phyloP scores from a whole-genome alignment of 2,113 vertebrate genomes.

The Lycaon pictus region DNA sequence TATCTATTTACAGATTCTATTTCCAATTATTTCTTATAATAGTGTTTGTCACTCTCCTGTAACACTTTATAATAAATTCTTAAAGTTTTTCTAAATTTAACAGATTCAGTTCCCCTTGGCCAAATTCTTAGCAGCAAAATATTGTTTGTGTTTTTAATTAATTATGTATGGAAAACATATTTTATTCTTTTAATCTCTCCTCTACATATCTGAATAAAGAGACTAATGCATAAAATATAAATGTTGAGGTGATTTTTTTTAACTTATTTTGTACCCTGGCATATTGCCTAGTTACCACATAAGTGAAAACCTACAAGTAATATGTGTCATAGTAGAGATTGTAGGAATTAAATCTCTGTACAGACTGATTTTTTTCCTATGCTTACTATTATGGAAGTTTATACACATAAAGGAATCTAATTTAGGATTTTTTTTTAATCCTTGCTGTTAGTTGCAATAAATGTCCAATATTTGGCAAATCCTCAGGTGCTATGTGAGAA shows the following conservation, averaged over 20 bases:
- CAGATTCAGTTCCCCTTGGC: background rate
- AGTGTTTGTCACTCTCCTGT: background rate
- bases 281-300: background rate
- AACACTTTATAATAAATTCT: background rate
- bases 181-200: background rate
- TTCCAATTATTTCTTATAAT: background rate
- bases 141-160: background rate
- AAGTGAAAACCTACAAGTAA: background rate
- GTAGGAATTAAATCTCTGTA: background rate
- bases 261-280: background rate
- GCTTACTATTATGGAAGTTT: background rate
- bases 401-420: background rate
- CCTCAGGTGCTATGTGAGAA: background rate
- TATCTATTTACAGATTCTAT: background rate
- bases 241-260: background rate
- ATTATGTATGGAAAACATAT: background rate
- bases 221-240: background rate
- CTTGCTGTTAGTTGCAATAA: background rate
- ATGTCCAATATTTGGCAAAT: background rate
- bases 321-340: background rate
- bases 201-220: slow-evolving; percentile 9
- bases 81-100: background rate
- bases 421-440: background rate
- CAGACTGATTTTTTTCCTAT: background rate
- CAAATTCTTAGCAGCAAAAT: slow-evolving; percentile 33